Evolutionary conservation across 53 echinoderm and acorn worm genomes (phyloP).

Genomic region (Glandiceps talaboti): DNA sequence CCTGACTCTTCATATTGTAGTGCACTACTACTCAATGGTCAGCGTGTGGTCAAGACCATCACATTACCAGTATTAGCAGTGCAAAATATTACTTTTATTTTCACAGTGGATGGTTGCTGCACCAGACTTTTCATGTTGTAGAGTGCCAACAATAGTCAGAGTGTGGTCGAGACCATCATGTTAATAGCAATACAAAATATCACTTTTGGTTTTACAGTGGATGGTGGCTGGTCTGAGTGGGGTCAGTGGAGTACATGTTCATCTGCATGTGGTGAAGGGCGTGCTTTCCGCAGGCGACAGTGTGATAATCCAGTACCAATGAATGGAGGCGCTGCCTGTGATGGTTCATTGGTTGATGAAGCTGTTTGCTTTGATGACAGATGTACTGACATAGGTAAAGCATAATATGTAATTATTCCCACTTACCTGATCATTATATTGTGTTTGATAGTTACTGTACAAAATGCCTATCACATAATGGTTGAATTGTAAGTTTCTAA

Average conservation of each 20-base stretch:
- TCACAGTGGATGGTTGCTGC: too few species aligned
- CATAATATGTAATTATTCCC: not conserved
- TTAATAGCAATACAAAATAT: too few species aligned
- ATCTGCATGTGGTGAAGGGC: conserved; percentile 69
- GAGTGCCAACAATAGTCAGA: too few species aligned
- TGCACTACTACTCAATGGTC: too few species aligned
- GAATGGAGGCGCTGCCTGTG: conserved; percentile 47
- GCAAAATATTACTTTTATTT: too few species aligned
- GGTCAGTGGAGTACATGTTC: conserved; percentile 71
- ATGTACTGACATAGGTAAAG: conserved; percentile 47
- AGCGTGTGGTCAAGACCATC: too few species aligned
- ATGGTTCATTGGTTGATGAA: conserved; percentile 42
- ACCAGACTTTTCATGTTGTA: too few species aligned
- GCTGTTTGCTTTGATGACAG: conserved; percentile 53
- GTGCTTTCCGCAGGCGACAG: conserved; percentile 43
- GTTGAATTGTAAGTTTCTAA: too few species aligned
- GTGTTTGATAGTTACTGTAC: not conserved
- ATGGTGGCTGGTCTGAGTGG: conserved; percentile 80
- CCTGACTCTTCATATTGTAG: too few species aligned
- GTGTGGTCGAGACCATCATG: too few species aligned
- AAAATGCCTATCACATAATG: too few species aligned
- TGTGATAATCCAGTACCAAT: conserved; percentile 51
- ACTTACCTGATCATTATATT: not conserved
- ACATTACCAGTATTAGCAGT: too few species aligned
- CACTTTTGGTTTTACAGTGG: conserved; percentile 25